A percentile compares a stretch with the other conserved stretches of the same genome.
phyloP scores from a whole-genome alignment of 2,797 vertebrate genomes.

The Rhyacichthys aspro region DNA sequence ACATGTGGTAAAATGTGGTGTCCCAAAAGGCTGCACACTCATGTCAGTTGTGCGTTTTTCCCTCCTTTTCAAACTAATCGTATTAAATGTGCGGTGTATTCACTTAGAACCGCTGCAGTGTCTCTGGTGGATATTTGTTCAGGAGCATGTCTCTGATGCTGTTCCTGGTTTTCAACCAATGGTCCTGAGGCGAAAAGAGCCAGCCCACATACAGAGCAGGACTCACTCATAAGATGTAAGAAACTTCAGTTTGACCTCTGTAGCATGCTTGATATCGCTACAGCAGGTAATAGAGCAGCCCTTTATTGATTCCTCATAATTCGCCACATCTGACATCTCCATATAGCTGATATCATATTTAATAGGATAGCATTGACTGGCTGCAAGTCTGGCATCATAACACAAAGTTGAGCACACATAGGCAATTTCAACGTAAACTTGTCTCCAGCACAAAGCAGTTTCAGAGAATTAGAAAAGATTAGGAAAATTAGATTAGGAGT shows the following conservation, averaged over 20 bases:
- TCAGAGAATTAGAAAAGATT: neutral
- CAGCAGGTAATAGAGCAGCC: conserved; percentile 8
- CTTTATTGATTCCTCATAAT: conserved; percentile 20
- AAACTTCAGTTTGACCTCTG: conserved; percentile 36
- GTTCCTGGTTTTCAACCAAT: conserved; percentile 45
- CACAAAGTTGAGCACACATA: too few species aligned
- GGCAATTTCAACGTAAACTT: conserved; percentile 4
- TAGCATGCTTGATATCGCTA: conserved; percentile 26
- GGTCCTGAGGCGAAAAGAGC: conserved; percentile 45
- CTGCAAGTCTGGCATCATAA: too few species aligned
- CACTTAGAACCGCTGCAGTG: conserved; percentile 24
- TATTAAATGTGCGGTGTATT: conserved; percentile 44
- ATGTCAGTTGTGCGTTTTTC: conserved; percentile 13
- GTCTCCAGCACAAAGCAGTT: neutral
- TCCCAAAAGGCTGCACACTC: too few species aligned
- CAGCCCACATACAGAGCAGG: conserved; percentile 46
- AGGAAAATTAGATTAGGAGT: conserved; percentile 7
- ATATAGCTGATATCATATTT: too few species aligned
- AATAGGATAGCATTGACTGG: too few species aligned
- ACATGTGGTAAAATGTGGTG: too few species aligned
- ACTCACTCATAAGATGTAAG: conserved; percentile 42
- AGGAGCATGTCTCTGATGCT: conserved; percentile 50
- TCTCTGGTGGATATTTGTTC: conserved; percentile 61
- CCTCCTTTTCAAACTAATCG: conserved; percentile 26
- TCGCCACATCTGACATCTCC: neutral